Evolutionary conservation across 2,797 vertebrate species (phyloP).

Genomic region (Labeo calbasu): DNA sequence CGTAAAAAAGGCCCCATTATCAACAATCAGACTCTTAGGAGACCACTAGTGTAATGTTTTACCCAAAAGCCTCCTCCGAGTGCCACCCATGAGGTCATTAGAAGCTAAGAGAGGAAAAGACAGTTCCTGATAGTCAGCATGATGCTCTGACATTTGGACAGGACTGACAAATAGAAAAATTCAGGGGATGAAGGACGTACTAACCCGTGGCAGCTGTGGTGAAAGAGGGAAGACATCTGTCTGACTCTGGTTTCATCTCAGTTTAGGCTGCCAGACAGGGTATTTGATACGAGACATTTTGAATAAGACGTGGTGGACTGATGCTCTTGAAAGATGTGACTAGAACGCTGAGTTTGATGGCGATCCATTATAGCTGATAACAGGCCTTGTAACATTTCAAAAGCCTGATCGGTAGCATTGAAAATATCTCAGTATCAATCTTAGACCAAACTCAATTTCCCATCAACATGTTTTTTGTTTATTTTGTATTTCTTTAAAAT

Average conservation of each 20-base stretch:
- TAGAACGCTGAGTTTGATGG: conserved; percentile 32
- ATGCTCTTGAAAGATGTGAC: conserved; percentile 42
- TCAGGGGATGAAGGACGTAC: conserved; percentile 45
- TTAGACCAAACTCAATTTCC: neutral
- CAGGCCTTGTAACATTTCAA: conserved; percentile 29
- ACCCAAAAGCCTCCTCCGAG: conserved; percentile 16
- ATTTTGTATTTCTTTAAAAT: neutral
- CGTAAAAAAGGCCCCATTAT: conserved; percentile 15
- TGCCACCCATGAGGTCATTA: conserved; percentile 20
- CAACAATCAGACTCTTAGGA: conserved; percentile 4
- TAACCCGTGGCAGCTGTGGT: conserved; percentile 35
- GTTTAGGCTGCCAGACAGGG: conserved; percentile 32
- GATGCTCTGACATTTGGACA: conserved; percentile 52
- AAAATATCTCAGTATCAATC: neutral
- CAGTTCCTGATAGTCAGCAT: conserved; percentile 33
- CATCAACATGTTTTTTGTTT: neutral
- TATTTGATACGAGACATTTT: conserved; percentile 37
- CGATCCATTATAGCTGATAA: conserved; percentile 30
- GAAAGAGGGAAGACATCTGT: conserved; percentile 41
- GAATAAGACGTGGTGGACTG: conserved; percentile 36
- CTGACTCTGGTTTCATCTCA: conserved; percentile 52
- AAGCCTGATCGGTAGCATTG: neutral
- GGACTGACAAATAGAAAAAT: conserved; percentile 51
- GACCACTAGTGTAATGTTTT: neutral
- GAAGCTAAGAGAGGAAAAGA: conserved; percentile 36